Conservation (phyloP, 2,113 vertebrate genomes). For the Oreamnos americanus region DNA sequence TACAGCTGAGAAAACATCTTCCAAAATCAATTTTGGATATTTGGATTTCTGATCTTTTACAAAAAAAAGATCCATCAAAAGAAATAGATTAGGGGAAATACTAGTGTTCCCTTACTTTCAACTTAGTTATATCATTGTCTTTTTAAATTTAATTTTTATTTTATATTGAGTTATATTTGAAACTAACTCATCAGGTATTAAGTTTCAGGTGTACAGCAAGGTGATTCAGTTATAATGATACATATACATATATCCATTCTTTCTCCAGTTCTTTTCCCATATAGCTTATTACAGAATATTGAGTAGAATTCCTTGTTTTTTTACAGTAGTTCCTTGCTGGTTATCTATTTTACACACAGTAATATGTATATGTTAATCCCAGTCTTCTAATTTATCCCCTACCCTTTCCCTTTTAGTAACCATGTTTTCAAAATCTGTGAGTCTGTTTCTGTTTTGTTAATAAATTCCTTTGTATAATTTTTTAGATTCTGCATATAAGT, state of each 20-base stretch:
- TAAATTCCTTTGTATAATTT: background rate
- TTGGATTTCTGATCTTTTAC: background rate
- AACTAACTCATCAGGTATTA: background rate
- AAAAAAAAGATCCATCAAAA: background rate
- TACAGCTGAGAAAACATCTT: constrained; percentile 8
- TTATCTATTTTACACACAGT: background rate
- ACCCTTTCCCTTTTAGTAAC: background rate
- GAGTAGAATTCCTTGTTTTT: background rate
- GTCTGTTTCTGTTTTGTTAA: background rate
- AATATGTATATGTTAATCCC: background rate
- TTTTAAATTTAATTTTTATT: background rate
- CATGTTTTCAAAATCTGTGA: background rate
- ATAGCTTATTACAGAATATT: background rate
- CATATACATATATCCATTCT: background rate
- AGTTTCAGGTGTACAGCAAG: background rate
- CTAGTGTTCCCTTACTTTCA: background rate
- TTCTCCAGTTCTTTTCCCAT: background rate
- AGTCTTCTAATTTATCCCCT: background rate
- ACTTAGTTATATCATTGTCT: background rate
- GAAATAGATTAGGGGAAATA: background rate
- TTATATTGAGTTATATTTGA: background rate
- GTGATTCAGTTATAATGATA: background rate
- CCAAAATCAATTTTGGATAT: background rate
- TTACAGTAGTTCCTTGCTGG: background rate
- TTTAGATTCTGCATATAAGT: background rate